Evolutionary conservation across 2,888 invertebrate species (phyloP), one percentile per base, ranked within the genome.

Genomic region (Idaea biselata): DNA sequence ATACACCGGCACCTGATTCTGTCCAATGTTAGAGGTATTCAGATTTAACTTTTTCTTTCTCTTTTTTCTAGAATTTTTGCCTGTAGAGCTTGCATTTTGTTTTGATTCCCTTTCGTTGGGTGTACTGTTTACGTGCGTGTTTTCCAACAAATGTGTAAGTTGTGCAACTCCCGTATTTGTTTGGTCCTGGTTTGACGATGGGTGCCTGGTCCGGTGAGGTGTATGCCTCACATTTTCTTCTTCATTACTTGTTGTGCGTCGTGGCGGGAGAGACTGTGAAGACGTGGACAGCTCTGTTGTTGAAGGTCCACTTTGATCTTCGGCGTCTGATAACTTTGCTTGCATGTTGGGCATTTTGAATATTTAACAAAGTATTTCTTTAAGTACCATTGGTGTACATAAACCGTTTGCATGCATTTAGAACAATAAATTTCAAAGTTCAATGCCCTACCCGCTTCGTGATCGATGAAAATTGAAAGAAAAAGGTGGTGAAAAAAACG

Each of bases 41-140:
- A 90, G 60, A 60, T 64, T 64, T 59, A 70, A 71, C 56, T 82
- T 78, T 74, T 83, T 86, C 57, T 82, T 67, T 69, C 76, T 83
- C 82, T 76, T 83, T 87, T 72, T 87, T 87, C 70, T 73, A 80
- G 80, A 79, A 71, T 88, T 85, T 73, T 86, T 90, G 58, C 73
- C 81, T 74, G 84, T 88, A 6, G 76, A 61, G 18, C n/a, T 63
- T 56, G 68, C 59, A 11, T 64, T 65, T 70, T 68, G 69, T 78
- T 71, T 64, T 68, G 61, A 33, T 72, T 70, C 58, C 68, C 8
- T 72, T 62, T 67, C 72, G 68, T 71, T 73, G 67, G 63, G 74
- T 57, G 74, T 77, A 69, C 66, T 76, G 66, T 76, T 78, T 65
- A 82, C 59, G 58, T 63, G 62, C 63, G 66, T 31, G 59, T 33